These are phyloP conservation scores for Cyrtorhinus lividipennis DNA, from an alignment of 1,140 invertebrate genomes.

Conservation along the genomic window DNA sequence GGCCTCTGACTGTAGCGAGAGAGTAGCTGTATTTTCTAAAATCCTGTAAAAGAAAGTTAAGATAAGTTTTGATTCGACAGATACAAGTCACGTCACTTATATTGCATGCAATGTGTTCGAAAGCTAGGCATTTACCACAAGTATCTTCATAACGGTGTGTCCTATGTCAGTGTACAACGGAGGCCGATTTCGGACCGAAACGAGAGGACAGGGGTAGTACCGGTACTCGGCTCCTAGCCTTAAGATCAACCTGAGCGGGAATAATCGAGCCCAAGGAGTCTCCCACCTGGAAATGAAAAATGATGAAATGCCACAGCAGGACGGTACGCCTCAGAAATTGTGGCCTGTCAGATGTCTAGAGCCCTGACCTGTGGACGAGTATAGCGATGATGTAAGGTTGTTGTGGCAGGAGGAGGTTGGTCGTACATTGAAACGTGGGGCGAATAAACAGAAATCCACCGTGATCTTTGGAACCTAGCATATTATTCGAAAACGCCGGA, in stretches of 20 bases:
- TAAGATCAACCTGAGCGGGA: conserved; percentile 60
- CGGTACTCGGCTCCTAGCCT: conserved; percentile 72
- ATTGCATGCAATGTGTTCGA: not conserved
- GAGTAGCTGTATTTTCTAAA: conserved; percentile 78
- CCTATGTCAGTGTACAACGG: conserved; percentile 78
- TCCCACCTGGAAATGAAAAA: conserved; percentile 44
- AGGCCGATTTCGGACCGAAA: conserved; percentile 63
- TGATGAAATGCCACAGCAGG: too few relatives aligned
- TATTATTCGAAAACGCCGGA: conserved; percentile 41
- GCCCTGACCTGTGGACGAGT: conserved; percentile 55
- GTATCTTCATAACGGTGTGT: conserved; percentile 77
- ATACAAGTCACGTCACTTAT: too few relatives aligned
- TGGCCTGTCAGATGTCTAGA: not conserved
- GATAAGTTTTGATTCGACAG: too few relatives aligned
- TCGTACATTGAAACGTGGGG: conserved; percentile 68
- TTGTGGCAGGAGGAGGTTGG: conserved; percentile 56
- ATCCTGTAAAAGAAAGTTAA: conserved; percentile 37
- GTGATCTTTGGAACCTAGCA: conserved; percentile 66
- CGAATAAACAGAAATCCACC: conserved; percentile 72
- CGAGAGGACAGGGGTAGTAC: conserved; percentile 74
- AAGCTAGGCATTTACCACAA: conserved; percentile 46
- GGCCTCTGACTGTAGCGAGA: conserved; percentile 56
- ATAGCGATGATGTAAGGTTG: conserved; percentile 67
- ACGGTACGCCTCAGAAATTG: too few relatives aligned
- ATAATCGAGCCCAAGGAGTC: conserved; percentile 73